Conservation (phyloP, 1,140 invertebrate species). For the Trichonephila inaurata region DNA sequence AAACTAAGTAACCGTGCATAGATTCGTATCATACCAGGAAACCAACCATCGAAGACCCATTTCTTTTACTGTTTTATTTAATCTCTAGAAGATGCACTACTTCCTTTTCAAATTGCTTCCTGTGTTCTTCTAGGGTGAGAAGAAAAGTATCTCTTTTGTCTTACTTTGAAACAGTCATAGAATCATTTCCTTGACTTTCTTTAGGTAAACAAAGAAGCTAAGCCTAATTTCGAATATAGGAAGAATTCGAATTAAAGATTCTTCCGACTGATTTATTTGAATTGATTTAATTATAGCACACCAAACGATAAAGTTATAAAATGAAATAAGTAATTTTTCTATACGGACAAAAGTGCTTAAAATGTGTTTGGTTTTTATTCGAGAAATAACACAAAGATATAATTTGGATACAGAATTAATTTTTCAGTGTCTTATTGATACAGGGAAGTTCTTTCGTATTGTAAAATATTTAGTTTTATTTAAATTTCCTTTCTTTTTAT, state of each 20-base stretch:
- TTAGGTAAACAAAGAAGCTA: neutral
- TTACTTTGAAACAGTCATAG: neutral
- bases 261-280: too few species aligned
- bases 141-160: neutral
- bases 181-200: neutral
- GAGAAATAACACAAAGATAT: too few species aligned
- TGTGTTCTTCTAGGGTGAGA: neutral
- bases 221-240: neutral
- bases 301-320: too few species aligned
- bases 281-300: too few species aligned
- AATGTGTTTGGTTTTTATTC: too few species aligned
- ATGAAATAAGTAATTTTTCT: too few species aligned
- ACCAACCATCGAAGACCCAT: neutral
- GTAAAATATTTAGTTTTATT: too few species aligned
- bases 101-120: slow-evolving; percentile 6
- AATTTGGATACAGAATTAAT: too few species aligned
- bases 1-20: slow-evolving; percentile 8
- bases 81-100: slow-evolving; percentile 22
- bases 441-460: too few species aligned
- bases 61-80: neutral
- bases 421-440: too few species aligned
- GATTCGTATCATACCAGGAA: slow-evolving; percentile 12
- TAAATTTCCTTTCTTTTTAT: too few species aligned
- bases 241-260: neutral
- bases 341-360: too few species aligned